Percentiles rank a stretch among this genome's conserved stretches.
phyloP scores from a whole-genome alignment of 2,888 invertebrate genomes.

The Xanthorhoe spadicearia region DNA sequence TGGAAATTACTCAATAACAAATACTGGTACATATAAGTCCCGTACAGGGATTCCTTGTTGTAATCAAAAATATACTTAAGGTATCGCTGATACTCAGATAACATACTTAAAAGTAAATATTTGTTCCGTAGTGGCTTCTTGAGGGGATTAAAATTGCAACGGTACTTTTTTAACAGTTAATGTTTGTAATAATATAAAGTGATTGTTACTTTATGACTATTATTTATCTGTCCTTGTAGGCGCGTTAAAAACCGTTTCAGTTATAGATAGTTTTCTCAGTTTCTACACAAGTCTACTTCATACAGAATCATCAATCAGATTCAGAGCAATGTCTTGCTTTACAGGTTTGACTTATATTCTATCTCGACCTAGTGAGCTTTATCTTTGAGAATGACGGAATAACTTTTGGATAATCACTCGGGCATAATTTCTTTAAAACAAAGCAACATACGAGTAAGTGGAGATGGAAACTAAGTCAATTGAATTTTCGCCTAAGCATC shows the following conservation, averaged over 20 bases:
- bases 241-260: not conserved
- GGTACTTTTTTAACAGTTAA: not conserved
- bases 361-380: too few species aligned
- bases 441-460: too few species aligned
- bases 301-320: not conserved
- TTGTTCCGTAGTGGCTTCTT: not conserved
- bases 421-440: too few species aligned
- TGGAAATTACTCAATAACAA: not conserved
- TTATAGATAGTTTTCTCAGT: not conserved
- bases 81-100: not conserved
- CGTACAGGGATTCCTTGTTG: not conserved
- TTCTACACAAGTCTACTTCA: not conserved
- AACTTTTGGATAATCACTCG: too few species aligned
- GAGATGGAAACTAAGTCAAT: too few species aligned
- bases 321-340: not conserved
- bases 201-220: not conserved
- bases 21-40: not conserved
- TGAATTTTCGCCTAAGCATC: too few species aligned
- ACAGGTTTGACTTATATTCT: not conserved
- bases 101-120: not conserved
- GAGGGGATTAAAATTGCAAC: not conserved
- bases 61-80: not conserved
- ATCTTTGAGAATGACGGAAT: too few species aligned
- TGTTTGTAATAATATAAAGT: not conserved
- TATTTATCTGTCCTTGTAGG: not conserved